Evolutionary conservation across 1,140 invertebrate species (phyloP).

Genomic region (Lutraria rhynchaena): DNA sequence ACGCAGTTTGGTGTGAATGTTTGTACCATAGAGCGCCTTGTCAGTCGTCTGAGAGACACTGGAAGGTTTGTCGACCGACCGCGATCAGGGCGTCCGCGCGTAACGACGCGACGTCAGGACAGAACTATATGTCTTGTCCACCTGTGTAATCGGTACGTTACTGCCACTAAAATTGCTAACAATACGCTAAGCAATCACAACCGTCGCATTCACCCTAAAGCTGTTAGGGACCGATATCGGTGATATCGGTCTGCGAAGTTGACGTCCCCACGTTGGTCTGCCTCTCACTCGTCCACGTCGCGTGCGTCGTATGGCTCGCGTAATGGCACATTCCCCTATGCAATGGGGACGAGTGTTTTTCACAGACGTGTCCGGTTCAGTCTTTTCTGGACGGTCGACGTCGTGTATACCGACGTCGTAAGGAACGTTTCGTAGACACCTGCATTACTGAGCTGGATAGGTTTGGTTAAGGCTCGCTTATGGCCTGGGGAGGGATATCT

Average conservation of each 20-base stretch:
- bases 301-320: conserved; percentile 5
- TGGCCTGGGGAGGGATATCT: conserved; percentile 19
- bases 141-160: conserved; percentile 20
- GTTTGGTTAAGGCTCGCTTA: conserved; percentile 14
- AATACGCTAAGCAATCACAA: conserved; percentile 6
- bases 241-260: background rate
- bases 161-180: conserved; percentile 7
- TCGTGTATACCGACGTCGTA: too few species aligned
- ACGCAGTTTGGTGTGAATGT: conserved; percentile 30
- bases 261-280: conserved; percentile 2
- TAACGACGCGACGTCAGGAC: conserved; percentile 24
- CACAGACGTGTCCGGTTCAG: conserved; percentile 19
- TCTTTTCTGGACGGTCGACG: background rate
- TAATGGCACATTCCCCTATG: conserved; percentile 2
- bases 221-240: conserved; percentile 5
- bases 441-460: conserved; percentile 3
- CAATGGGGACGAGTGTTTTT: too few species aligned
- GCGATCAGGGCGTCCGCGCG: conserved; percentile 5
- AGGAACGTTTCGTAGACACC: conserved; percentile 22
- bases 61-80: conserved; percentile 8
- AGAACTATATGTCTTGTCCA: conserved; percentile 23
- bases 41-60: conserved; percentile 11
- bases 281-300: conserved; percentile 6
- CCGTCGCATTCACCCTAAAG: conserved; percentile 11
- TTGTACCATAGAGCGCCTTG: conserved; percentile 24